phyloP scores from a whole-genome alignment of 2,888 invertebrate species.

The Fragum sueziense region DNA sequence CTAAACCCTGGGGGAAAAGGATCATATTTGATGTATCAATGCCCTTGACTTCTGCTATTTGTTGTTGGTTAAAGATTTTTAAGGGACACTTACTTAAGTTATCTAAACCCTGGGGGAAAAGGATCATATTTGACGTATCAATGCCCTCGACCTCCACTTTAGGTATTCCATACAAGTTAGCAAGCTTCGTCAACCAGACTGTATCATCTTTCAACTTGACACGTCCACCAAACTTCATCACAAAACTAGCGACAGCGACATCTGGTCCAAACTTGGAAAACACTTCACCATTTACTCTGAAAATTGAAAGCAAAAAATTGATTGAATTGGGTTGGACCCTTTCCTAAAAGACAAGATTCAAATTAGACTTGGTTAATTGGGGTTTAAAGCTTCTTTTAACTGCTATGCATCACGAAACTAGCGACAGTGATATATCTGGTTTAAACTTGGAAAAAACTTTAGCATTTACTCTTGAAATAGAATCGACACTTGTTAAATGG shows the following conservation, averaged over 20 bases:
- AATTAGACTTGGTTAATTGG: too few species aligned
- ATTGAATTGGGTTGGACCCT: too few species aligned
- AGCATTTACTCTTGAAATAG: too few species aligned
- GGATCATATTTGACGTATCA: conserved; percentile 88
- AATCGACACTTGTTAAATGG: too few species aligned
- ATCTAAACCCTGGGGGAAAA: conserved; percentile 92
- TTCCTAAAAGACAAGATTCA: too few species aligned
- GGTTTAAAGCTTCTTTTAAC: too few species aligned
- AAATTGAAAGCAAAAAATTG: neutral
- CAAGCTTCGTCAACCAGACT: conserved; percentile 82
- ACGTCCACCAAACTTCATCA: conserved; percentile 89
- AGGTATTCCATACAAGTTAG: conserved; percentile 82
- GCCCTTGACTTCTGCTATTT: conserved; percentile 69
- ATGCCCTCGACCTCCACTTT: conserved; percentile 88
- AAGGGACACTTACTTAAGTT: conserved; percentile 86
- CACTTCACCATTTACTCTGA: conserved; percentile 77
- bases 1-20: conserved; percentile 87
- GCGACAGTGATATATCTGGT: conserved; percentile 92
- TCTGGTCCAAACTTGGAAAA: conserved; percentile 86
- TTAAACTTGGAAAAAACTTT: conserved; percentile 84
- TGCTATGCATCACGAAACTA: conserved; percentile 92
- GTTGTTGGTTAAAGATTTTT: neutral
- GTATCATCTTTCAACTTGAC: conserved; percentile 86
- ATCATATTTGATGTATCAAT: conserved; percentile 90
- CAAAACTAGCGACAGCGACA: conserved; percentile 93